These are phyloP conservation scores for Lepidostoma basale DNA, from an alignment of 1,140 invertebrate species.

Conservation along the genomic window DNA sequence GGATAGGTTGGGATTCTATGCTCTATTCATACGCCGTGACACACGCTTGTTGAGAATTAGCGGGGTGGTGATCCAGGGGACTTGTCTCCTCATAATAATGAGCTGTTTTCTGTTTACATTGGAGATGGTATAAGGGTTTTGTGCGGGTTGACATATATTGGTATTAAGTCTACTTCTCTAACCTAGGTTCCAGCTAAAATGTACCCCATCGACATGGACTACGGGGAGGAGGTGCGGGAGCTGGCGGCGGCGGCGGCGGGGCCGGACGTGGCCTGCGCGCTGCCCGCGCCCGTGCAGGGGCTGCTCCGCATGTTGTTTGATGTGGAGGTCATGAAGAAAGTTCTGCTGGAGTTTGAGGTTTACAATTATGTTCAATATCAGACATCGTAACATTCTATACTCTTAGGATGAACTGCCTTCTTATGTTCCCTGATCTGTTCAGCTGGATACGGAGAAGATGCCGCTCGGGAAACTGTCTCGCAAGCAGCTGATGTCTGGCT, in stretches of 20 bases:
- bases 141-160: too few relatives aligned
- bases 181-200: conserved; percentile 72
- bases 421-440: conserved; percentile 11
- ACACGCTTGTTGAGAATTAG: too few relatives aligned
- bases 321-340: conserved; percentile 88
- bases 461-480: conserved; percentile 94
- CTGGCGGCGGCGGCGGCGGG: conserved; percentile 47
- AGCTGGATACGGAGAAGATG: conserved; percentile 96
- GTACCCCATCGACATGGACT: conserved; percentile 91
- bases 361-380: not conserved
- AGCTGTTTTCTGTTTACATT: too few relatives aligned
- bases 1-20: too few relatives aligned
- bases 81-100: too few relatives aligned
- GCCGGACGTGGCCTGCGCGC: conserved; percentile 66
- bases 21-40: too few relatives aligned
- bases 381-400: not conserved
- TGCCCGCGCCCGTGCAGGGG: conserved; percentile 80
- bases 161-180: too few relatives aligned
- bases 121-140: too few relatives aligned
- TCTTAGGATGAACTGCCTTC: not conserved
- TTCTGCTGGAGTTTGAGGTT: conserved; percentile 92
- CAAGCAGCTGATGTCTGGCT: conserved; percentile 88
- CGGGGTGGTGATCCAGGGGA: too few relatives aligned
- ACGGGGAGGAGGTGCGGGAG: conserved; percentile 65
- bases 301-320: conserved; percentile 90